Evolutionary conservation across 2,888 invertebrate genomes (phyloP), one percentile per base, ranked within the genome.

Genomic region (Erebia epiphron): DNA sequence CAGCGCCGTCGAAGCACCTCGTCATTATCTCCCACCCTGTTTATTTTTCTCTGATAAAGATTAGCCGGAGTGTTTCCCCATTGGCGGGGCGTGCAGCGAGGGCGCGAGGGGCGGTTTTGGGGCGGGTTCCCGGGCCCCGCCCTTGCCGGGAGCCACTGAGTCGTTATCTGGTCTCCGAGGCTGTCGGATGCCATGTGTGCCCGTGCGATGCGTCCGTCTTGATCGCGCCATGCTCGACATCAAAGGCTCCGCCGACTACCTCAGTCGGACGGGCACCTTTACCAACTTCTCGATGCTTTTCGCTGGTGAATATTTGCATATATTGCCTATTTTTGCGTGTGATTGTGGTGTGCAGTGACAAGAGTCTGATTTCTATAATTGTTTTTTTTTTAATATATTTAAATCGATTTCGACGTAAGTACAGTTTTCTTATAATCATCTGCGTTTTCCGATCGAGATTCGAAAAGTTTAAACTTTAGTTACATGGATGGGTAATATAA

Each of bases 251-350:
- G 96, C 97, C 92, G 97, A 98, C 95, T 98, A 98, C 94, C 95
- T 98, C 86, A 96, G 96, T 93, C 96, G 97, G 94, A 96, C 97
- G 88, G 97, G 97, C 87, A 97, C 98, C 76, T 98, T 98, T 91
- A 97, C 98, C 91, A 98, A 98, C 94, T 97, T 98, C 95, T 98
- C 98, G 92, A 98, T 98, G 98, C 95, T 98, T 86, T 98, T 98
- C 94, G 97, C 97, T 93, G 97, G 97, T 97, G 96, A 94, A 93
- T 94, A 89, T 90, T 21, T 50, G 7, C 50, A 41, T 54, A 50
- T 52, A 50, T n/a, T 52, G 41, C 69, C 69, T 75, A 79, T 77
- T 79, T 80, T 82, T 79, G 7, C 77, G 82, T 76, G 84, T 85
- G 83, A 78, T 75, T 80, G 86, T 86, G 83, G 74, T 77, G 86